Evolutionary conservation across 2,888 invertebrate genomes (phyloP).

Genomic region (Heliconius aoede): DNA sequence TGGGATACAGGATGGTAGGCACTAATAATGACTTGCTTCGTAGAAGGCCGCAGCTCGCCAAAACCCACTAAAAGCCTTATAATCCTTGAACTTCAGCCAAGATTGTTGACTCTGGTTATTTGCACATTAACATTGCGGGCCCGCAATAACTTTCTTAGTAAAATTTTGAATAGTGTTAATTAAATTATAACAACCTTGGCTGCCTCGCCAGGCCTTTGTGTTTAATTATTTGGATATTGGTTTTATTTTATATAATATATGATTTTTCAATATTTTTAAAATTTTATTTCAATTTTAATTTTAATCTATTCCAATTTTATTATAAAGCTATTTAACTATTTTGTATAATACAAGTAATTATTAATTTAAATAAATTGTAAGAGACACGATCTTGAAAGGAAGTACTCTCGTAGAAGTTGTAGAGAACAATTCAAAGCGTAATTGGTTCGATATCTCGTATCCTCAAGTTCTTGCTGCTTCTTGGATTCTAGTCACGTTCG

Average conservation of each 20-base stretch:
- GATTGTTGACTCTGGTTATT: conserved; percentile 45
- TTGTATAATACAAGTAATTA: conserved; percentile 1
- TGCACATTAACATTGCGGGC: conserved; percentile 46
- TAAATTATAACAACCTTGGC: conserved; percentile 33
- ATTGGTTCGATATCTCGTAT: conserved; percentile 24
- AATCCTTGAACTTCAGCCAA: conserved; percentile 48
- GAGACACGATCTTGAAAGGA: conserved; percentile 12
- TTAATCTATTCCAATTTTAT: background rate
- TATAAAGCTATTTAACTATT: background rate
- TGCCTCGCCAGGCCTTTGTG: conserved; percentile 4
- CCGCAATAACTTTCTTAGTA: conserved; percentile 44
- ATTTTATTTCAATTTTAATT: background rate
- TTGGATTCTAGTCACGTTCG: conserved; percentile 17
- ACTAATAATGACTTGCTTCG: conserved; percentile 42
- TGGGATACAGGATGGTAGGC: conserved; percentile 39
- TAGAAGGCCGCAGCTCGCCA: conserved; percentile 37
- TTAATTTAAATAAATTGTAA: conserved; percentile 11
- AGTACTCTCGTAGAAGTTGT: conserved; percentile 6
- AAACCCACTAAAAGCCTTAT: conserved; percentile 44
- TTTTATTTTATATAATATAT: too few species aligned
- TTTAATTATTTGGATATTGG: background rate
- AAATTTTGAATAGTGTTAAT: conserved; percentile 40
- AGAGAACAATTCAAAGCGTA: conserved; percentile 27
- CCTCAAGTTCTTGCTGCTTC: background rate
- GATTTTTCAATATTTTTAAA: too few species aligned